Evolutionary conservation across 23 tunicate species (phyloP).

Genomic region (Halocynthia aurantium): DNA sequence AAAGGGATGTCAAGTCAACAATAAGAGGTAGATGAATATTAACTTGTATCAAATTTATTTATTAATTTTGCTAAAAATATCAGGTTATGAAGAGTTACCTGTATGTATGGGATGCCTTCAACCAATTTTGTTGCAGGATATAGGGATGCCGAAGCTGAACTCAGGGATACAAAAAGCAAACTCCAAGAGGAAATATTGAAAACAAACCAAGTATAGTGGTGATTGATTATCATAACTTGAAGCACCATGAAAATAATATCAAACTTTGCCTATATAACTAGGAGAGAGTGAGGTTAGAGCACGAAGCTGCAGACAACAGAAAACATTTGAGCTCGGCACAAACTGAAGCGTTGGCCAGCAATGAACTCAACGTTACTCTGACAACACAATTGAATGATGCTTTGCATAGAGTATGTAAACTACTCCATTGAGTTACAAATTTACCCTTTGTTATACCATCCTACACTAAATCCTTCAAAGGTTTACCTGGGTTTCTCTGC

Average conservation of each 20-base stretch:
- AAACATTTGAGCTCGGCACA: conserved; percentile 40
- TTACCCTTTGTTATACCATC: too few relatives aligned
- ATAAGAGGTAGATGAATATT: conserved; percentile 28
- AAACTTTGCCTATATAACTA: background rate
- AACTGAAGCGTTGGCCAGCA: conserved; percentile 34
- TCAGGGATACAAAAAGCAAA: conserved; percentile 36
- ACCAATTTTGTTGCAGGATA: conserved; percentile 26
- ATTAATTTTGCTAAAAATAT: background rate
- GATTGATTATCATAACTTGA: background rate
- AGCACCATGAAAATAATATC: background rate
- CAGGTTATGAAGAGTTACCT: background rate
- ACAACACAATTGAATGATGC: conserved; percentile 55
- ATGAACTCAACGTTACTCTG: conserved; percentile 51
- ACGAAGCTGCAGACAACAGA: conserved; percentile 34
- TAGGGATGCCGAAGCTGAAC: conserved; percentile 59
- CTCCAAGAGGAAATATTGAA: conserved; percentile 49
- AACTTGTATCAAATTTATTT: background rate
- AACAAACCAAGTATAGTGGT: conserved; percentile 26
- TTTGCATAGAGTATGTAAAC: conserved; percentile 5
- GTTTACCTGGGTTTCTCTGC: too few relatives aligned
- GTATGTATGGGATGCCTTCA: background rate
- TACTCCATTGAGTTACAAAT: too few relatives aligned
- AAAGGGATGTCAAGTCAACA: conserved; percentile 59
- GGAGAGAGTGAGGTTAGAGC: conserved; percentile 54
- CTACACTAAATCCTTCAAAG: too few relatives aligned